Conservation (phyloP, 1,140 invertebrate genomes). For the Manduca sexta region DNA sequence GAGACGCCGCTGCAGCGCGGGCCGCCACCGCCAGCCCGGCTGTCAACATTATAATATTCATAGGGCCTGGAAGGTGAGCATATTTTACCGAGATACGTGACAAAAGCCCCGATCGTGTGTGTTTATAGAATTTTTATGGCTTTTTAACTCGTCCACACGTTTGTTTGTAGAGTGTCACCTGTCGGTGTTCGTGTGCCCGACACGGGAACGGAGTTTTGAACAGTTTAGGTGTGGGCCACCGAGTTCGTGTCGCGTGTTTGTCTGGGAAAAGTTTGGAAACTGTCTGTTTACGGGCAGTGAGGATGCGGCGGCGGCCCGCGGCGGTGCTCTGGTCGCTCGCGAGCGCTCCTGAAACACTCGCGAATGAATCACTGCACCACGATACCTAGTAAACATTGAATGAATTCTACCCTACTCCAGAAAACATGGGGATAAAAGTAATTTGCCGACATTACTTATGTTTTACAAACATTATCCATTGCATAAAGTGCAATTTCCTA, state of each 20-base stretch:
- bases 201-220: neutral
- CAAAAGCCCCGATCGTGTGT: constrained; percentile 14
- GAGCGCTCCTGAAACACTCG: too few species aligned
- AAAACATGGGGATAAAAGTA: too few species aligned
- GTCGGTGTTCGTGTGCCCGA: neutral
- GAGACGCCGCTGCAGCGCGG: neutral
- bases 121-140: constrained; percentile 10
- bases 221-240: neutral
- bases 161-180: neutral
- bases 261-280: constrained; percentile 38
- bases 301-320: constrained; percentile 45
- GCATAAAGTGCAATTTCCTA: too few species aligned
- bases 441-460: too few species aligned
- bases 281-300: constrained; percentile 35
- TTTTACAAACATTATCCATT: too few species aligned
- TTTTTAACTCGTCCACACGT: constrained; percentile 7
- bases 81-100: constrained; percentile 18
- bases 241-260: constrained; percentile 11
- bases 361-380: neutral
- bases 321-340: constrained; percentile 34
- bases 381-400: neutral
- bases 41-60: constrained; percentile 28
- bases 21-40: constrained; percentile 38
- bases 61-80: constrained; percentile 30
- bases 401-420: too few species aligned